These are phyloP conservation scores for Conopomorpha cramerella DNA, from an alignment of 1,140 invertebrate genomes.

Conservation along the genomic window DNA sequence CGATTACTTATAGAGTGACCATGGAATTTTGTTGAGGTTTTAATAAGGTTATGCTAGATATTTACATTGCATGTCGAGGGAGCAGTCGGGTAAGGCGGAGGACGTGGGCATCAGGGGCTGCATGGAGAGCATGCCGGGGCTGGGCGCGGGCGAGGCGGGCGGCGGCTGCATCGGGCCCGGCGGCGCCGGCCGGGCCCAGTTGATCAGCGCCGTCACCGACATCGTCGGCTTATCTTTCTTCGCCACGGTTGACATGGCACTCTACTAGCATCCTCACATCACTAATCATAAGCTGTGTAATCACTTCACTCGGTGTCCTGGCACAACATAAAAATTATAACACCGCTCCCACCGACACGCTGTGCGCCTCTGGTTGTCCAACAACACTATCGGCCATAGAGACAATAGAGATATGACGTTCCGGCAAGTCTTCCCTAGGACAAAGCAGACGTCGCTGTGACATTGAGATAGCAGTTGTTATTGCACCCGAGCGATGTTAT, in stretches of 20 bases:
- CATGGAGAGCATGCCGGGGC: constrained; percentile 20
- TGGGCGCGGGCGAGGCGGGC: constrained; percentile 57
- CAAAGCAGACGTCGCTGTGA: constrained; percentile 41
- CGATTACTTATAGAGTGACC: too few species aligned
- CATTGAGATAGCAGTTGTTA: constrained; percentile 49
- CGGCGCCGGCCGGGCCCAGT: constrained; percentile 39
- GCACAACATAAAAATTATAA: too few species aligned
- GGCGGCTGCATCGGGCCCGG: constrained; percentile 30
- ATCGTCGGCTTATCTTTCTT: constrained; percentile 85
- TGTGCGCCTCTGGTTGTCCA: too few species aligned
- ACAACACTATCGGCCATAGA: too few species aligned
- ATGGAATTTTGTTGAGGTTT: neutral
- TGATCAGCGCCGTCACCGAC: constrained; percentile 79
- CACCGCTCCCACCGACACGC: too few species aligned
- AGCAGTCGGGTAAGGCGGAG: constrained; percentile 34
- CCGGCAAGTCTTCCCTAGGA: constrained; percentile 18
- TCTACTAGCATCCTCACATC: constrained; percentile 51
- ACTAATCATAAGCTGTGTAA: too few species aligned
- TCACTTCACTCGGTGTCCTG: too few species aligned
- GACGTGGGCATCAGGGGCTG: constrained; percentile 25
- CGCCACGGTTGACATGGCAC: constrained; percentile 64
- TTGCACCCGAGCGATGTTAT: constrained; percentile 34
- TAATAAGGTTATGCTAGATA: constrained; percentile 7
- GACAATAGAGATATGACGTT: constrained; percentile 14
- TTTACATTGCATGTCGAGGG: constrained; percentile 51